Base-by-base conservation (phyloP, 2,888 invertebrate species). In the Nymphalis urticae region DNA sequence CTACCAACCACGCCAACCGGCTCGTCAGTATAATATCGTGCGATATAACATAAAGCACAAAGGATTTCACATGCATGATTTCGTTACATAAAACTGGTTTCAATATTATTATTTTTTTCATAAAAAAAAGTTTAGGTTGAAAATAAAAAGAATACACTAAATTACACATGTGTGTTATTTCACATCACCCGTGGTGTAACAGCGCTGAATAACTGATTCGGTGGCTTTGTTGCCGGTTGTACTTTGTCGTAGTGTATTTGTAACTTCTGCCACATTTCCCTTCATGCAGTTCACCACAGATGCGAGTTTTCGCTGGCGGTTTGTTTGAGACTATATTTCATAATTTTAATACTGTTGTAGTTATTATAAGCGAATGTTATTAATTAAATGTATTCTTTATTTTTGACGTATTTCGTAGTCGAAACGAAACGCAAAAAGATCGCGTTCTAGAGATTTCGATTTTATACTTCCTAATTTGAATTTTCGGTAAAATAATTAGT, bases 291-390 rank as follows among this genome's bases (percentile, higher is more conserved):
- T 10, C 68, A 67, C 73, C 74, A 72, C 75, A 73, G 70, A 71
- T 72, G 71, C 75, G 68, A 32, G 72, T 78, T 75, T 74, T 71
- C 73, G 76, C 73, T 24, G 74, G 75, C 64, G 77, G 77, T 77
- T 76, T 54, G 66, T 69, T 70, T 62, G 59, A 70, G 69, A 62
- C 56, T 60, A 68, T 56, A 67, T 71, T 68, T 69, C 65, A 71
- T 70, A 59, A 73, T 71, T 67, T 70, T 72, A 62, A 64, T 61
- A 66, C 67, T 66, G 59, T 61, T 62, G 13, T 47, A 61, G 42
- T 70, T 54, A 50, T 60, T 66, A 54, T 42, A 42, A 13, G 3
- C 42, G 42, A 13, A 42, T 42, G 13, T 42, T 3, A 4, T 42
- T 42, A 13, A 6, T 6, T 32, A 0, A 32, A 32, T 32, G 27